Percentiles rank a stretch among this genome's conserved stretches.
phyloP scores from a whole-genome alignment of 2,113 vertebrate genomes.

The Collichthys lucidus region DNA sequence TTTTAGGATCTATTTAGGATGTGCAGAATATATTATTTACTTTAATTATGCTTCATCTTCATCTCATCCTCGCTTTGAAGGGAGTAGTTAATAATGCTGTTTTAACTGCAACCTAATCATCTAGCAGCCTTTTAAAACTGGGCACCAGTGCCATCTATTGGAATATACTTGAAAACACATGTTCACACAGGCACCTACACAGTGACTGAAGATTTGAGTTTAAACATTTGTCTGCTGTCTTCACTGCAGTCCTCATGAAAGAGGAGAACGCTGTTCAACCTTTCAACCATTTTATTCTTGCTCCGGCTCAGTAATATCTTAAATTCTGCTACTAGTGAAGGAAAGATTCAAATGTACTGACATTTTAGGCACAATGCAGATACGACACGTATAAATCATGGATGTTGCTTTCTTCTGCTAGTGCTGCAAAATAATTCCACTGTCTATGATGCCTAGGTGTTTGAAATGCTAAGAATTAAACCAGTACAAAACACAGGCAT shows the following conservation, averaged over 20 bases:
- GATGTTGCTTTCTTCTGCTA: background rate
- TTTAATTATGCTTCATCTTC: background rate
- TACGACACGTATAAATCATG: background rate
- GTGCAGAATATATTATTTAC: background rate
- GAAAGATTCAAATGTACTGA: background rate
- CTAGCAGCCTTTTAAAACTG: background rate
- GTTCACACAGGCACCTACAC: background rate
- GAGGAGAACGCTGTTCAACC: background rate
- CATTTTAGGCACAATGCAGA: background rate
- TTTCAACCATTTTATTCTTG: background rate
- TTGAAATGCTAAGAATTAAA: background rate
- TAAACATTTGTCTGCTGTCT: constrained; percentile 9
- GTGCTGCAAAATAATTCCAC: background rate
- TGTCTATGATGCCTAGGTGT: background rate
- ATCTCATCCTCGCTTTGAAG: background rate
- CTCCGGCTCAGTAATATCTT: background rate
- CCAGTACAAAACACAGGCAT: background rate
- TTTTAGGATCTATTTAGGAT: too few species aligned
- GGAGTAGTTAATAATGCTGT: background rate
- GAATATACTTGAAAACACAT: constrained; percentile 28
- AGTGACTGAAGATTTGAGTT: background rate
- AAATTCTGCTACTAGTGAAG: background rate
- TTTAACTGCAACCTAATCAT: background rate
- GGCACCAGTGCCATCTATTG: constrained; percentile 67
- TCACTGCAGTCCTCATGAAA: background rate